These are phyloP conservation scores for Trypoxylus dichotomus DNA, from an alignment of 1,140 invertebrate genomes.

Conservation along the genomic window DNA sequence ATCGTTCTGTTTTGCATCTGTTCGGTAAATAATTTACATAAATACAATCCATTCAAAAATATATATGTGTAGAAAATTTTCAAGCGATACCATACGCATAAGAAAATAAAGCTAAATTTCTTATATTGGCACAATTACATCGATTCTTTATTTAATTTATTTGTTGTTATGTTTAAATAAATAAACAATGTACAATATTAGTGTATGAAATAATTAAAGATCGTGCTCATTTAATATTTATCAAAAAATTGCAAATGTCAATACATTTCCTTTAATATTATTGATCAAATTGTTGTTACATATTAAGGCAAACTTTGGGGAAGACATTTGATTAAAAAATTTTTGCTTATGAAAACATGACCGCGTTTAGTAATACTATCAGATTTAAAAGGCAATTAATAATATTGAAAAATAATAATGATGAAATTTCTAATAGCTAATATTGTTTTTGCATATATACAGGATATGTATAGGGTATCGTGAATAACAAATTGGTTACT, in stretches of 20 bases:
- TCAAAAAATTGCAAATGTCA: neutral
- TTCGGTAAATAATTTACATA: neutral
- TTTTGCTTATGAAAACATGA: neutral
- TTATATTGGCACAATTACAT: constrained; percentile 31
- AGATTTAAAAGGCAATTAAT: no score
- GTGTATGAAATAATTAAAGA: neutral
- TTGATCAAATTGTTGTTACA: constrained; percentile 23
- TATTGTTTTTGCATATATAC: neutral
- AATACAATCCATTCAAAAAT: constrained; percentile 16
- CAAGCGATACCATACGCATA: neutral
- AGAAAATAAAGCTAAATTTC: constrained; percentile 30
- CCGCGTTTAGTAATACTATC: neutral
- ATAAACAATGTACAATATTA: neutral
- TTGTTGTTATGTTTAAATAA: neutral
- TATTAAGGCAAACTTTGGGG: constrained; percentile 29
- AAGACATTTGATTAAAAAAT: constrained; percentile 29
- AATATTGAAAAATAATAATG: no score
- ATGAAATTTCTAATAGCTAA: no score
- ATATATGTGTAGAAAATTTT: neutral
- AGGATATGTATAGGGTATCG: neutral
- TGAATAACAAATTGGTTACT: no score
- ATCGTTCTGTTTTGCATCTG: neutral
- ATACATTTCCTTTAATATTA: constrained; percentile 7
- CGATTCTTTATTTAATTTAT: neutral
- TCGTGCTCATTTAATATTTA: neutral